phyloP scores from a whole-genome alignment of 2,888 invertebrate species.

The Aporophyla nigra region DNA sequence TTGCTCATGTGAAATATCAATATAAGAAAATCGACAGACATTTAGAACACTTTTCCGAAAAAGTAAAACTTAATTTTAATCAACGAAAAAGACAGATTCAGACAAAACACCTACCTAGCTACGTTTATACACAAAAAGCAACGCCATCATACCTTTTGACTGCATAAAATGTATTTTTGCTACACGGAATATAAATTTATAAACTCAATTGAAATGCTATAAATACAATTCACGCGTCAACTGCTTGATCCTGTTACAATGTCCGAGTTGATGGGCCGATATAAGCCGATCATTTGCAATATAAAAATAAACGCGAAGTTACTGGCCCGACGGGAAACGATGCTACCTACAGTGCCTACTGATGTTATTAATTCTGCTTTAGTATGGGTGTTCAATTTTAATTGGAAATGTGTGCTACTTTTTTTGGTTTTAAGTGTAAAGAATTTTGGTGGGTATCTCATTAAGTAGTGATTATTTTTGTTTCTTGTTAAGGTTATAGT shows the following conservation, averaged over 20 bases:
- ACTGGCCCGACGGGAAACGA: slow-evolving; percentile 49
- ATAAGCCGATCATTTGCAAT: slow-evolving; percentile 87
- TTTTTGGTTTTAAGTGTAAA: slow-evolving; percentile 25
- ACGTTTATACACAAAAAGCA: slow-evolving; percentile 42
- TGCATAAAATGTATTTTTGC: slow-evolving; percentile 55
- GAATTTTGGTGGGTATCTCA: neutral
- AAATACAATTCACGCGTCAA: slow-evolving; percentile 85
- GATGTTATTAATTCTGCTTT: slow-evolving; percentile 62
- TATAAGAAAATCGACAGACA: neutral
- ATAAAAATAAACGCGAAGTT: slow-evolving; percentile 76
- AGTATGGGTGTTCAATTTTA: slow-evolving; percentile 42
- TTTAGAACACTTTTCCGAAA: neutral
- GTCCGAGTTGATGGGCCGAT: slow-evolving; percentile 85
- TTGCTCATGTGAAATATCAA: neutral
- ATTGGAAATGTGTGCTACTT: slow-evolving; percentile 37
- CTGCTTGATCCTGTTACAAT: slow-evolving; percentile 86
- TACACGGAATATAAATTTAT: slow-evolving; percentile 67
- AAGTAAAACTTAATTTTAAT: neutral
- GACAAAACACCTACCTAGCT: slow-evolving; percentile 5
- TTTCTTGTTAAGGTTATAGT: neutral
- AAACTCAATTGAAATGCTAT: slow-evolving; percentile 83
- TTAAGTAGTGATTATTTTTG: neutral
- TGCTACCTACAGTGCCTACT: slow-evolving; percentile 52
- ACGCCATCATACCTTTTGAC: slow-evolving; percentile 46
- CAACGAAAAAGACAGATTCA: slow-evolving; percentile 6